phyloP scores from a whole-genome alignment of 2,888 invertebrate genomes.

The Mythimna vitellina region DNA sequence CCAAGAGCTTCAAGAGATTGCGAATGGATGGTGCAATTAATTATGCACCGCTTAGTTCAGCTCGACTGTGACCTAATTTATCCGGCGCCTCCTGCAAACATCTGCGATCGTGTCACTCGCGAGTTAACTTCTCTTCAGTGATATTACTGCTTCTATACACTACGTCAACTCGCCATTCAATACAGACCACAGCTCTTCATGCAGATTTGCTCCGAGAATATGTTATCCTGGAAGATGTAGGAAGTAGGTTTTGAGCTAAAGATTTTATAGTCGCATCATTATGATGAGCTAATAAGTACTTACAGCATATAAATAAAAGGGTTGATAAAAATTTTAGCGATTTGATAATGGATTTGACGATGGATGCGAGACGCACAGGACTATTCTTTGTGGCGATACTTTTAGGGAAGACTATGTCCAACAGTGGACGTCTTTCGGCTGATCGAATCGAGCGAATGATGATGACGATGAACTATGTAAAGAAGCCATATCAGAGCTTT shows the following conservation, averaged over 20 bases:
- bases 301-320: neutral
- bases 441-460: too few relatives aligned
- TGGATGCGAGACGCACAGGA: too few relatives aligned
- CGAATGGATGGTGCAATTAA: slow-evolving; percentile 78
- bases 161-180: slow-evolving; percentile 25
- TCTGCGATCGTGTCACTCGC: slow-evolving; percentile 68
- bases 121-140: slow-evolving; percentile 64
- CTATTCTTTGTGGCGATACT: too few relatives aligned
- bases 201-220: neutral
- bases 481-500: slow-evolving; percentile 4
- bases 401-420: too few relatives aligned
- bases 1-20: slow-evolving; percentile 74
- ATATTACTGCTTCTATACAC: slow-evolving; percentile 60
- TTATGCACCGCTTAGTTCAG: slow-evolving; percentile 81
- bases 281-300: neutral
- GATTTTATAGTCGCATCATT: neutral
- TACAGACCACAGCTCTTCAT: neutral
- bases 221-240: neutral
- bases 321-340: neutral
- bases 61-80: slow-evolving; percentile 80
- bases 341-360: neutral
- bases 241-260: neutral
- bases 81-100: slow-evolving; percentile 68
- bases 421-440: too few relatives aligned
- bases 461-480: neutral